These are phyloP conservation scores for Nesoenas mayeri DNA, from an alignment of 2,113 vertebrate species.

Conservation along the genomic window DNA sequence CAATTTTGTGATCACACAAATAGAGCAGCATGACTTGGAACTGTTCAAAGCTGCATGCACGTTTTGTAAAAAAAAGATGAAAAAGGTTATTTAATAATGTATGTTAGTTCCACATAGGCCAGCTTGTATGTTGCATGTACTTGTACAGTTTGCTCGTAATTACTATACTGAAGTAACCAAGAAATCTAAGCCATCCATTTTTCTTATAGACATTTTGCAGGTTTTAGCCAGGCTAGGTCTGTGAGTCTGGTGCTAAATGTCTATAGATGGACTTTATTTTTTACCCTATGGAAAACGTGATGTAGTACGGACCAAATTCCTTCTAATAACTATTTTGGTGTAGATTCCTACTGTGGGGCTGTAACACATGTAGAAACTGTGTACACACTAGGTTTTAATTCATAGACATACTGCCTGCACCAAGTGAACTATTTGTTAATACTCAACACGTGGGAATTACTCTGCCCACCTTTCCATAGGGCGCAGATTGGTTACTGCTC, in stretches of 20 bases:
- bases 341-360: constrained; percentile 89
- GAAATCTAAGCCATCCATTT: constrained; percentile 98
- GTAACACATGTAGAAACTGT: constrained; percentile 87
- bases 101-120: constrained; percentile 97
- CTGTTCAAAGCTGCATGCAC: constrained; percentile 96
- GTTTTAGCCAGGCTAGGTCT: constrained; percentile 81
- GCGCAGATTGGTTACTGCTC: constrained; percentile 75
- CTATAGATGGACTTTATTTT: constrained; percentile 90
- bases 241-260: constrained; percentile 90
- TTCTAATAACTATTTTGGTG: constrained; percentile 86
- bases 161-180: constrained; percentile 93
- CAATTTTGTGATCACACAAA: constrained; percentile 82
- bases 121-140: constrained; percentile 99
- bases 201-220: constrained; percentile 86
- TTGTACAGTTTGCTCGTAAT: constrained; percentile 99
- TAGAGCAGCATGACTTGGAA: constrained; percentile 95
- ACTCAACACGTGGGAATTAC: constrained; percentile 82
- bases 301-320: constrained; percentile 91
- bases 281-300: constrained; percentile 86
- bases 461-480: constrained; percentile 78
- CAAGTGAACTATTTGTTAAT: constrained; percentile 84
- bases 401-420: constrained; percentile 89
- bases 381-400: constrained; percentile 86
- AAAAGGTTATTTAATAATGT: constrained; percentile 89
- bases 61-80: constrained; percentile 84